Evolutionary conservation across 2,797 vertebrate genomes (phyloP), one percentile per base, ranked within the genome.

Genomic region (Leptodactylus fallax): DNA sequence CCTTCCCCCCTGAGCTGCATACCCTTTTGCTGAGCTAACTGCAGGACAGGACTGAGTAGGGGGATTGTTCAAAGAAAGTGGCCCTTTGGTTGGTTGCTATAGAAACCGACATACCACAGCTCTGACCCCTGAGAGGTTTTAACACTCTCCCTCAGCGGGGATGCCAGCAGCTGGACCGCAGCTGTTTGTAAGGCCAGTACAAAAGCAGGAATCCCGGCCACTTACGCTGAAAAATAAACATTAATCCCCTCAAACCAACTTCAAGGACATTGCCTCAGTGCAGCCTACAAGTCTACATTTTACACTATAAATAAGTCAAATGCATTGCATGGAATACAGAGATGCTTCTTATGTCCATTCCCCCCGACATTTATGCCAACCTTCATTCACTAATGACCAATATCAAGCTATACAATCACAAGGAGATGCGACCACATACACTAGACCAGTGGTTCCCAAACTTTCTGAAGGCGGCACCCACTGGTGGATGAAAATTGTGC

Each of bases 101-200:
- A 95, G 97, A 97, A 96, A 98, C 97, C 95, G 94, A 96, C 97
- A 97, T 97, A 97, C 96, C 97, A 97, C 94, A 96, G 96, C 94
- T 95, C 95, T 96, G 96, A 97, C 97, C 97, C 96, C 96, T 94
- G 91, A 96, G 96, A 96, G 96, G 96, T 96, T 96, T 95, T 95
- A 94, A 94, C 94, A 93, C 91, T 94, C 94, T 93, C 92, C 93
- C 94, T 91, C 95, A 94, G 96, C 95, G 94, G 96, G 95, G 95
- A 90, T 93, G 92, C 94, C 95, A 95, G 96, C 97, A 98, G 97
- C 97, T 98, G 97, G 96, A 96, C 95, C 95, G 96, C 97, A 98
- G 97, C 97, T 97, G 96, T 97, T 96, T 93, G 93, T 90, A 91
- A 92, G 83, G 90, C 92, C 93, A 92, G 87, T 69, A 93, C 92